Base-by-base conservation (phyloP, 2,797 vertebrate genomes). In the Hozukius guyotensis region DNA sequence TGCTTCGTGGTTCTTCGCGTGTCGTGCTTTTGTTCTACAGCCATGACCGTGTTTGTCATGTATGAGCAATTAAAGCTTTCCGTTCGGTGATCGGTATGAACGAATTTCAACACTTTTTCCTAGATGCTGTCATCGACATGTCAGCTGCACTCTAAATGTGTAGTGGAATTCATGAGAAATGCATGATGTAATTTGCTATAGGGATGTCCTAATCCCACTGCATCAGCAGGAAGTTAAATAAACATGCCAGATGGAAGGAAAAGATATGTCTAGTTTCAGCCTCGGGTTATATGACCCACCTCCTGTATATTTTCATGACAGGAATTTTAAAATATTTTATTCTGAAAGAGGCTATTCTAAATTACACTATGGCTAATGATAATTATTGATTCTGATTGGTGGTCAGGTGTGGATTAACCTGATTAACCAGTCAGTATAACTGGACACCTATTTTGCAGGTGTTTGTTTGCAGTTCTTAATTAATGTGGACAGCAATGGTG, bases 191-290 rank as follows among this genome's bases (percentile, higher is more conserved):
- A 53, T 53, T 5, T 53, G 52, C n/a, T n/a, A 22, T 9, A 53
- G n/a, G 52, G 52, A 53, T 22, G 52, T 53, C n/a, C 6, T 7
- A 10, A 32, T 64, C 57, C 49, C 59, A 34, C 27, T 22, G 57
- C 65, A 36, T 59, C 29, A 68, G n/a, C 32, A 57, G 60, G 29
- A 12, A 16, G 56, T 36, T 49, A 62, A 63, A 76, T 42, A 60
- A 53, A 60, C 68, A 49, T 32, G 52, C n/a, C 52, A 53, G 52
- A 53, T 53, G 46, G 56, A 64, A 12, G 59, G 27, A 25, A 27
- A 68, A 52, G 4, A 29, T 14, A 25, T 32, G 24, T 6, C 7
- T 4, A n/a, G 8, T 34, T 27, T 27, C 46, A 36, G 72, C 32
- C 18, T 74, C n/a, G n/a, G 8, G n/a, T n/a, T 52, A 53, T 53